Evolutionary conservation across 1,140 invertebrate species (phyloP), one percentile per base, ranked within the genome.

Genomic region (Pseudoatta argentina): DNA sequence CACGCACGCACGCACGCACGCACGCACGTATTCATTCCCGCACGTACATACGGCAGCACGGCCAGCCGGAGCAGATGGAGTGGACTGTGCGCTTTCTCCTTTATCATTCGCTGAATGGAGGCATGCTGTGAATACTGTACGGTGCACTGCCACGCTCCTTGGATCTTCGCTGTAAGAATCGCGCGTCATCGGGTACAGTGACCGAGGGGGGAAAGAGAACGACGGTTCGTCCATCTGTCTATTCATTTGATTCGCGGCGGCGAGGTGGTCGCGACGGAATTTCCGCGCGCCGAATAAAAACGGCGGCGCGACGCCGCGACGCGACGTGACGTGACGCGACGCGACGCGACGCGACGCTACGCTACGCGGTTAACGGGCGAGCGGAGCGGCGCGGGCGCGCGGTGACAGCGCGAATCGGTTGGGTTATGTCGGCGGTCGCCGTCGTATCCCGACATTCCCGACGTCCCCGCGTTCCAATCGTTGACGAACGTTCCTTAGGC

Each of bases 341-440:
- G 59, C 8, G 30, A 64, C 59, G 51, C 30, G 83, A 91, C 88
- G 89, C 89, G 89, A 89, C 86, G 87, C 91, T 8, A 44, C 12
- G 73, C 53, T 8, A 44, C 12, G 73, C 53, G 27, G 27, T 24
- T 24, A 24, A 30, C 63, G 34, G 24, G 24, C 24, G 24, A 24
- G 24, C 24, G 24, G 24, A 24, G 24, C 51, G 30, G 39, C 16
- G 30, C 53, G 55, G 27, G 27, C 24, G 67, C 44, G n/a, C 63
- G 59, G 89, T 93, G 92, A 92, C 91, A 92, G 85, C 86, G 69
- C 88, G 89, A 59, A 86, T 30, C 30, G 3, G 30, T 30, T 91
- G 88, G 92, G 93, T 94, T 94, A 94, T 94, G 94, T 94, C 91
- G 77, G 67, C 57, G 51, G 6, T 64, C 16, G 24, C 3, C 3